Conservation (phyloP, 2,113 vertebrate species). For the Oryzias melastigma region DNA sequence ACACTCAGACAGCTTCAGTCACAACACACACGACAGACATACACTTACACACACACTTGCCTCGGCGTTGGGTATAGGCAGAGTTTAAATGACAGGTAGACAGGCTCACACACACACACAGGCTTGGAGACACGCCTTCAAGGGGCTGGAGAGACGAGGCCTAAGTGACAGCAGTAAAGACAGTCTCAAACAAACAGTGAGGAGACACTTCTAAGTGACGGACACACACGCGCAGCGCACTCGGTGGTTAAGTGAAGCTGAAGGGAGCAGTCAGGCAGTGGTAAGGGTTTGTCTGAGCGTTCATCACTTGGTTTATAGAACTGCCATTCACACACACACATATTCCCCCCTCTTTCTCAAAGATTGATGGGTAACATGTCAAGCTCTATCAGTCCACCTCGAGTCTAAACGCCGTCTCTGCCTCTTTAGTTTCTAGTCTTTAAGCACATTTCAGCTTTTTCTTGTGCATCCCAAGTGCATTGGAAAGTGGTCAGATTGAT, state of each 20-base stretch:
- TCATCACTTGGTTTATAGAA: constrained; percentile 97
- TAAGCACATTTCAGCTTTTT: constrained; percentile 10
- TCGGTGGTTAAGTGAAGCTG: constrained; percentile 86
- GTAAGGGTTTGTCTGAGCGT: constrained; percentile 91
- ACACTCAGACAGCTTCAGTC: constrained; percentile 42
- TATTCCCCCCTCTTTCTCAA: constrained; percentile 10
- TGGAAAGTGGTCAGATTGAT: constrained; percentile 23
- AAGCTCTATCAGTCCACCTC: constrained; percentile 31
- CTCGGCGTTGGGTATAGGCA: constrained; percentile 31
- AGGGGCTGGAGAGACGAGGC: constrained; percentile 35
- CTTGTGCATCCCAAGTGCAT: neutral
- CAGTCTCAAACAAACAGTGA: constrained; percentile 64
- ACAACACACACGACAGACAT: constrained; percentile 39
- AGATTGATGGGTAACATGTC: constrained; percentile 54
- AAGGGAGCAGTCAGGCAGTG: constrained; percentile 89
- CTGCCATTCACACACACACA: constrained; percentile 84
- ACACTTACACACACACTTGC: constrained; percentile 32
- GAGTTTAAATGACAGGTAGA: constrained; percentile 62
- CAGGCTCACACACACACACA: neutral
- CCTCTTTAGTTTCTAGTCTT: constrained; percentile 11
- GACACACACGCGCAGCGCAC: constrained; percentile 40
- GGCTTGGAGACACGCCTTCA: constrained; percentile 35
- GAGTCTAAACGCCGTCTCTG: constrained; percentile 14
- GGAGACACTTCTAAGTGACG: constrained; percentile 57
- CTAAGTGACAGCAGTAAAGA: constrained; percentile 81